Evolutionary conservation across 1,140 invertebrate genomes (phyloP), one percentile per base, ranked within the genome.

Genomic region (Apis dorsata): DNA sequence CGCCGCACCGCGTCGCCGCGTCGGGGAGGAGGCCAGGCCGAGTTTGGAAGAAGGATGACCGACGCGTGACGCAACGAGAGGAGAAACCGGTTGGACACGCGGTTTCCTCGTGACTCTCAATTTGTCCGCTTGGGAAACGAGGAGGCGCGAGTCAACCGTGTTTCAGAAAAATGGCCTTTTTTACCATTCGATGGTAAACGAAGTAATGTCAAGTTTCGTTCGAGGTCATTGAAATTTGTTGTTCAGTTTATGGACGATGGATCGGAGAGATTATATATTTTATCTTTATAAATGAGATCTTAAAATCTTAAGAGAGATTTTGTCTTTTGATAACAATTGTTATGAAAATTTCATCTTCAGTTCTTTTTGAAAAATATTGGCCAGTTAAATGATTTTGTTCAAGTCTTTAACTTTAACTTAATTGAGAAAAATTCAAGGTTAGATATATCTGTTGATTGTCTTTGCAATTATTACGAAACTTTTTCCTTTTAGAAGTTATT

Each of bases 1-100:
- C 70, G 0, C 34, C 34, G 5, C 34, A 44, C 34, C 34, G 34
- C 34, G 34, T 44, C 34, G 17, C 66, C 63, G 60, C 57, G 78
- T 68, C 49, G 55, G 13, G 55, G 57, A 28, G 69, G 44, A n/a
- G 55, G 57, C 21, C 62, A 80, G 80, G 74, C 82, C 74, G 28
- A 77, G 65, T 69, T 63, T 34, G 68, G 66, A 24, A 13, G 59
- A 80, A 57, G 69, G 78, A 84, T 68, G 78, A 70, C 12, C 78
- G 62, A 75, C 24, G 71, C 77, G 15, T 80, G 83, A 84, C 69
- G 78, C 78, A 84, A 84, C 70, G 44, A 53, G 69, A 57, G 34
- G 57, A 65, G 65, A 80, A 44, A 66, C 77, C 62, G 69, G 77
- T 80, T 44, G 69, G 53, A 53, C 49, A 57, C 76, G 69, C n/a